Evolutionary conservation across 30 jellyfish, hydroid and myxozoan genomes (phyloP).

Genomic region (Aurelia aurita): DNA sequence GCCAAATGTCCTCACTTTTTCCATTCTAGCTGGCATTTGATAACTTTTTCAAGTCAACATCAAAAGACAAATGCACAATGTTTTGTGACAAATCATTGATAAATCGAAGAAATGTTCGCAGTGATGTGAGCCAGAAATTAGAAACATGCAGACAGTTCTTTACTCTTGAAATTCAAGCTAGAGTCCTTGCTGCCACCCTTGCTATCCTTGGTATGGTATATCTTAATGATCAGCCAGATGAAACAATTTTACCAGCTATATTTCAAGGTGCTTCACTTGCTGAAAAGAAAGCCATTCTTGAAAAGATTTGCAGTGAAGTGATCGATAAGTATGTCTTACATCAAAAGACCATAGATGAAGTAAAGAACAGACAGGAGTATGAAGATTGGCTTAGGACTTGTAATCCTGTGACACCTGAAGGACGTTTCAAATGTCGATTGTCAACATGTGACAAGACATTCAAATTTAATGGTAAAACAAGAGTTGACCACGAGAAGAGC

Average conservation of each 20-base stretch:
- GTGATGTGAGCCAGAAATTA: conserved; percentile 3
- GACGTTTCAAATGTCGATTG: conserved; percentile 5
- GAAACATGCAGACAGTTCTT: conserved; percentile 29
- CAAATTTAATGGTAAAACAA: conserved; percentile 3
- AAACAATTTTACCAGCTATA: conserved; percentile 9
- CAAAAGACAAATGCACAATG: conserved; percentile 53
- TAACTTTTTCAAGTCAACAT: too few relatives aligned
- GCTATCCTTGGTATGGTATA: conserved; percentile 3
- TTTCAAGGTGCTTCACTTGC: neutral
- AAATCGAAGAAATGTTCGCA: conserved; percentile 15
- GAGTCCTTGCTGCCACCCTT: conserved; percentile 18
- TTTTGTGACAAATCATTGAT: conserved; percentile 38
- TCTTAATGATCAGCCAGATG: conserved; percentile 31
- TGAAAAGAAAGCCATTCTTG: neutral
- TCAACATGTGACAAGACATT: conserved; percentile 28
- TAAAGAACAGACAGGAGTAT: conserved; percentile 18
- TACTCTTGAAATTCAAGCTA: too few relatives aligned
- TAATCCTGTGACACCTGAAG: conserved; percentile 13
- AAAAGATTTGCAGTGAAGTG: conserved; percentile 14
- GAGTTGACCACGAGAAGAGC: conserved; percentile 27
- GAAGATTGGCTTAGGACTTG: conserved; percentile 18
- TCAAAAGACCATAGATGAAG: conserved; percentile 16
- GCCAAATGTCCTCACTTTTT: conserved; percentile 17
- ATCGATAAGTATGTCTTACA: conserved; percentile 6
- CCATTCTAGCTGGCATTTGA: conserved; percentile 25